Conservation (phyloP, 2,113 vertebrate genomes). For the Anolis sagrei region DNA sequence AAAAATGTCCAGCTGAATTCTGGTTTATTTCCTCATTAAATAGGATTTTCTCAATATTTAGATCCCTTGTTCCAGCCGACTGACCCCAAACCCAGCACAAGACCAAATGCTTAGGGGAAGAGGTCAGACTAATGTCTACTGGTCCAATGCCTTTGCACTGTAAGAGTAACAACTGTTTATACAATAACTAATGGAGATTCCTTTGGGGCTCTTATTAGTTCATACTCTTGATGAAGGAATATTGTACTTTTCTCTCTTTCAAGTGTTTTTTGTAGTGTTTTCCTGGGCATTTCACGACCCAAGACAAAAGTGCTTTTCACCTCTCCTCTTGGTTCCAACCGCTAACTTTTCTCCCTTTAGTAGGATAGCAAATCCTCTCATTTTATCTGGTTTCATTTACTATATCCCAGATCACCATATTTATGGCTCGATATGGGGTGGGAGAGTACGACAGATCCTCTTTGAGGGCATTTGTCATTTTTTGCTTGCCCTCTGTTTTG, state of each 20-base stretch:
- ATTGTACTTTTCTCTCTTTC: background rate
- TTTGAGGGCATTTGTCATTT: accelerated
- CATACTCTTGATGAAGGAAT: background rate
- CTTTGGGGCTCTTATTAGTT: background rate
- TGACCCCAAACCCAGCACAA: background rate
- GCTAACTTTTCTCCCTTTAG: background rate
- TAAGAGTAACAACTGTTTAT: background rate
- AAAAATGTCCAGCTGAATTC: background rate
- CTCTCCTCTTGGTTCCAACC: background rate
- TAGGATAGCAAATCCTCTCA: background rate
- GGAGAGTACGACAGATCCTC: background rate
- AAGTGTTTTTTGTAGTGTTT: accelerated
- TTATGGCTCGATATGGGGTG: background rate
- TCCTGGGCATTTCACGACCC: accelerated
- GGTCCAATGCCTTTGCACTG: background rate
- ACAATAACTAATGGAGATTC: background rate
- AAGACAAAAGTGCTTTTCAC: background rate
- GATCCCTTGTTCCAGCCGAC: background rate
- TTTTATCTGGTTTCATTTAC: background rate
- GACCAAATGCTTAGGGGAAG: background rate
- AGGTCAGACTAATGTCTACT: background rate
- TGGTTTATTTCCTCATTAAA: no score
- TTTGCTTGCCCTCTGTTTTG: background rate
- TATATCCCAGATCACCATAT: background rate
- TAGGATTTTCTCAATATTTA: background rate